Conservation (phyloP, 2,113 vertebrate species). For the Myotis brandtii region DNA sequence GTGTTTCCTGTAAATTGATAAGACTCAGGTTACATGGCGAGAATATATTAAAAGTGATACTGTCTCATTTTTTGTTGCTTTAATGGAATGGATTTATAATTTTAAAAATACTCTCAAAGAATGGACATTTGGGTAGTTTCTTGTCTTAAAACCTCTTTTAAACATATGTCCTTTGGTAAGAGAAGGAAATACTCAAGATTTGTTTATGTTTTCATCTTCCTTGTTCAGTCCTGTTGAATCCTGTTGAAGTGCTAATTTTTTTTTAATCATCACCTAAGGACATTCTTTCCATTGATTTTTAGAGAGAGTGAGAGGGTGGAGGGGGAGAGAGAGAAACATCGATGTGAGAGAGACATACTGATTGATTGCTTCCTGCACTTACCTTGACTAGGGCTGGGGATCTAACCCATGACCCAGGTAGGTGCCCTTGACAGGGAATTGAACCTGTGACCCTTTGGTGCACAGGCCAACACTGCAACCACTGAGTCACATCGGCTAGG, state of each 20-base stretch:
- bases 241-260: background rate
- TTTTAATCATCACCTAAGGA: background rate
- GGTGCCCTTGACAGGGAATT: too few relatives aligned
- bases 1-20: conserved; percentile 4
- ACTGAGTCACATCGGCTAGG: too few relatives aligned
- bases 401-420: too few relatives aligned
- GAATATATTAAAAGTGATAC: background rate
- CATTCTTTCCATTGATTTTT: too few relatives aligned
- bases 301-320: too few relatives aligned
- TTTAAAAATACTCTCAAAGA: background rate
- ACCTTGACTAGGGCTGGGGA: too few relatives aligned
- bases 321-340: too few relatives aligned
- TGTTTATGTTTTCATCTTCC: conserved; percentile 35
- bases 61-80: background rate
- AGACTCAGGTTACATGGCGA: conserved; percentile 9
- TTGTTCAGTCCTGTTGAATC: background rate
- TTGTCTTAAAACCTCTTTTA: background rate
- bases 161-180: background rate
- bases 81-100: background rate
- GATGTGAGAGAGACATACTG: too few relatives aligned
- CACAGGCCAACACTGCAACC: too few relatives aligned
- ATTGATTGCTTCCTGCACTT: too few relatives aligned
- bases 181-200: background rate
- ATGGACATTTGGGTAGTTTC: background rate
- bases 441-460: too few relatives aligned